A percentile compares a stretch with the other conserved stretches of the same genome.
phyloP scores from a whole-genome alignment of 2,797 vertebrate genomes.

The Mastacembelus armatus region DNA sequence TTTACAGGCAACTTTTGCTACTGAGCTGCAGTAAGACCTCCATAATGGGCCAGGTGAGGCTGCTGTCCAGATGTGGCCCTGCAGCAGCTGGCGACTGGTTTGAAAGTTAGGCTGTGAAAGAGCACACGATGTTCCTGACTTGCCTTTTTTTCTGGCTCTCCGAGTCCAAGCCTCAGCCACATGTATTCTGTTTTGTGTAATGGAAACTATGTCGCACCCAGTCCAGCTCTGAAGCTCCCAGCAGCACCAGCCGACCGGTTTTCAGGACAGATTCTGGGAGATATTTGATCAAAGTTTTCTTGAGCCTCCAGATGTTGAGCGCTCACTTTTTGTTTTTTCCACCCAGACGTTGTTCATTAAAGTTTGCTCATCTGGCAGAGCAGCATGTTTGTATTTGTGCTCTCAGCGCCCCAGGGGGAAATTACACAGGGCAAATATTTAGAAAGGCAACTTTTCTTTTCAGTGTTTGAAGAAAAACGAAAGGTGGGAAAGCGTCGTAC shows the following conservation, averaged over 20 bases:
- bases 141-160: background rate
- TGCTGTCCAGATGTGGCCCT: conserved; percentile 19
- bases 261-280: background rate
- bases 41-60: conserved; percentile 6
- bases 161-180: background rate
- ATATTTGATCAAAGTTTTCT: conserved; percentile 6
- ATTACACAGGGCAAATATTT: conserved; percentile 8
- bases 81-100: background rate
- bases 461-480: background rate
- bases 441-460: background rate
- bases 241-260: conserved; percentile 14
- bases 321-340: background rate
- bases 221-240: background rate
- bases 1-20: background rate
- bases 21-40: background rate
- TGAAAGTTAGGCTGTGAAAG: background rate
- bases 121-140: no score
- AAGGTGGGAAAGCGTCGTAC: conserved; percentile 2
- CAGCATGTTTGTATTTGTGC: background rate
- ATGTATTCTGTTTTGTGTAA: conserved; percentile 11
- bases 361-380: conserved; percentile 3
- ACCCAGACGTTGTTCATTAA: conserved; percentile 17
- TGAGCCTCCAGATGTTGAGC: conserved; percentile 12
- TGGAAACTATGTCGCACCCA: conserved; percentile 49
- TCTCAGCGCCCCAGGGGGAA: background rate